A percentile compares a stretch with the other conserved stretches of the same genome.
These are phyloP conservation scores for Drosophila gunungcola DNA, from an alignment of 1,140 invertebrate genomes.

Conservation along the genomic window DNA sequence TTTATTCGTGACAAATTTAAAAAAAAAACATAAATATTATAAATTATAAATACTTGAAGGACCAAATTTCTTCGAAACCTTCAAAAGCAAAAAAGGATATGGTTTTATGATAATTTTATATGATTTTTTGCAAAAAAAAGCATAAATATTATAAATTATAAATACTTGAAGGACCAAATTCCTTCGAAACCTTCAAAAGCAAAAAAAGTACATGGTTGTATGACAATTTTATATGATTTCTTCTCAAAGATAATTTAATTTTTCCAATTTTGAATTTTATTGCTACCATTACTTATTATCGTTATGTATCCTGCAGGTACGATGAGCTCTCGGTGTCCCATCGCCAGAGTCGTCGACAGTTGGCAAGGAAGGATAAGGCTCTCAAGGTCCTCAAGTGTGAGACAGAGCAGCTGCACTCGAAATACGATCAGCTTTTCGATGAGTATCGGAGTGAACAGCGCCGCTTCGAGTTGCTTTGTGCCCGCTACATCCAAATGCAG, in stretches of 20 bases:
- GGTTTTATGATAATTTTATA: too few relatives aligned
- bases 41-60: too few relatives aligned
- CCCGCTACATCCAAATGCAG: constrained; percentile 51
- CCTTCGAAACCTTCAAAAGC: too few relatives aligned
- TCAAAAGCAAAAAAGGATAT: too few relatives aligned
- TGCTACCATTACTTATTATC: neutral
- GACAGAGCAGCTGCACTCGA: constrained; percentile 56
- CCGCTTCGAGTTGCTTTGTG: constrained; percentile 53
- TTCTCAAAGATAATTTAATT: neutral
- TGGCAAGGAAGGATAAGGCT: constrained; percentile 67
- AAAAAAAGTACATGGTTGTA: too few relatives aligned
- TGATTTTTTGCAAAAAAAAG: too few relatives aligned
- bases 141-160: too few relatives aligned
- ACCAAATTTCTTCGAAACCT: too few relatives aligned
- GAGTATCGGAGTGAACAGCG: constrained; percentile 59
- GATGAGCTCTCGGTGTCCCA: constrained; percentile 67
- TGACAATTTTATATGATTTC: too few relatives aligned
- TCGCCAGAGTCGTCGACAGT: constrained; percentile 58
- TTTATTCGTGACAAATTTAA: too few relatives aligned
- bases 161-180: too few relatives aligned
- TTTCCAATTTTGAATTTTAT: neutral
- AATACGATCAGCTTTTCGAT: constrained; percentile 64
- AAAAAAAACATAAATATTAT: too few relatives aligned
- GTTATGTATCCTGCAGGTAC: constrained; percentile 40
- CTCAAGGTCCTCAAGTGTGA: constrained; percentile 59